phyloP scores from a whole-genome alignment of 1,140 invertebrate genomes.

The Drosophila athabasca region DNA sequence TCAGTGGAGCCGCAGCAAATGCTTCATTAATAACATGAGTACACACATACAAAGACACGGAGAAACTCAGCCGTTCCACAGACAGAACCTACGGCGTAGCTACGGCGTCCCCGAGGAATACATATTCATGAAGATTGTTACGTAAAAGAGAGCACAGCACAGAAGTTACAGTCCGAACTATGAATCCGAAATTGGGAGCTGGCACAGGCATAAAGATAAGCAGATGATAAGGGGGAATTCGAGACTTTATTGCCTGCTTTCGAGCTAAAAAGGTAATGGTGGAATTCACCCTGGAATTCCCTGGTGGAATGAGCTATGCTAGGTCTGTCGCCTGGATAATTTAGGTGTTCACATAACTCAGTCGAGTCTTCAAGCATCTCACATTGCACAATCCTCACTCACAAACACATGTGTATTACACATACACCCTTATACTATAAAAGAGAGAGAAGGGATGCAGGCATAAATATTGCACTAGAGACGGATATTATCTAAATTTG shows the following conservation, averaged over 20 bases:
- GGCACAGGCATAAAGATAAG: slow-evolving; percentile 2
- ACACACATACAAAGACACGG: slow-evolving; percentile 13
- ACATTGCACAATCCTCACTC: slow-evolving; percentile 16
- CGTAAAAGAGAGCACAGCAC: slow-evolving; percentile 22
- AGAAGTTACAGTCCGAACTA: slow-evolving; percentile 31
- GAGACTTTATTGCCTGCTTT: slow-evolving; percentile 1
- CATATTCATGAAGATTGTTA: slow-evolving; percentile 49
- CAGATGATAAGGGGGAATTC: slow-evolving; percentile 13
- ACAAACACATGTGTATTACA: neutral
- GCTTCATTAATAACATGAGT: slow-evolving; percentile 70
- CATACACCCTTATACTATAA: too few species aligned
- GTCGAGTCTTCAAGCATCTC: slow-evolving; percentile 17
- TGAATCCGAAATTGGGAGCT: slow-evolving; percentile 33
- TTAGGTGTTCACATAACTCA: slow-evolving; percentile 32
- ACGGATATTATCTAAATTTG: slow-evolving; percentile 70
- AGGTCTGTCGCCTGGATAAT: slow-evolving; percentile 20
- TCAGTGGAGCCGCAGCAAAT: slow-evolving; percentile 49
- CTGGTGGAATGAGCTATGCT: neutral
- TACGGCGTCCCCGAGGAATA: slow-evolving; percentile 32
- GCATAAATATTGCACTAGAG: slow-evolving; percentile 46
- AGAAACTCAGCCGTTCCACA: neutral
- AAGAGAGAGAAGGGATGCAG: slow-evolving; percentile 11
- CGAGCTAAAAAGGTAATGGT: slow-evolving; percentile 6
- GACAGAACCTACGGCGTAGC: slow-evolving; percentile 2
- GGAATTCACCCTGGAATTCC: neutral